Evolutionary conservation across 2,888 invertebrate genomes (phyloP), one percentile per base, ranked within the genome.

Genomic region (Volucella zonaria): DNA sequence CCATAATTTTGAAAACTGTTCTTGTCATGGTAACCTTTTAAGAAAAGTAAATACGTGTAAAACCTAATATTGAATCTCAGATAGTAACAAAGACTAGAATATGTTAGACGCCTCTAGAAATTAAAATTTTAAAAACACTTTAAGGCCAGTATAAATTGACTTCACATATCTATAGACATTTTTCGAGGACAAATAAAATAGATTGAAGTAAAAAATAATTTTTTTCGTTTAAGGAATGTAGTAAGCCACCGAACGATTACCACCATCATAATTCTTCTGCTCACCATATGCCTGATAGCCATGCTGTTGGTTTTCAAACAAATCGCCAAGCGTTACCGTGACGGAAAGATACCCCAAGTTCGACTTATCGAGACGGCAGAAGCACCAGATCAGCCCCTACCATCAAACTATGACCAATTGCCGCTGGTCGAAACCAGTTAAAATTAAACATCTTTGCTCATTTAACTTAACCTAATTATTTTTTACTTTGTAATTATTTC

Each of bases 351-450:
- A 9, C 89, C 89, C 18, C 88, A 88, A 3, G 88, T 88, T 1
- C 88, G 90, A 12, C 87, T 91, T 0, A 89, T 90, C 47, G 91
- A 91, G 79, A 89, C 89, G 83, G 90, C 90, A 9, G 87, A 88
- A 0, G 47, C 89, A 81, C 88, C 89, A 3, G 87, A 73, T 4
- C 67, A 77, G 2, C 56, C 14, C 18, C 43, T 76, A 4, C 43
- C 43, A 38, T 12, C 8, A 9, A 62, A 71, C 45, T 71, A 76
- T 14, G 85, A 85, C 18, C 85, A 85, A 45, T 4, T 85, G 10
- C 85, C 85, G 0, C 42, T 85, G n/a, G 82, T 78, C 6, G 73
- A 77, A 14, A 62, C 67, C 8, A 59, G 67, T 67, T 78, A 38
- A 82, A 31, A 61, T 15, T 10, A 73, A 4, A 40, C 38, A 54